Base-by-base conservation (phyloP, 2,797 vertebrate species). In the Coregonus suidteri region DNA sequence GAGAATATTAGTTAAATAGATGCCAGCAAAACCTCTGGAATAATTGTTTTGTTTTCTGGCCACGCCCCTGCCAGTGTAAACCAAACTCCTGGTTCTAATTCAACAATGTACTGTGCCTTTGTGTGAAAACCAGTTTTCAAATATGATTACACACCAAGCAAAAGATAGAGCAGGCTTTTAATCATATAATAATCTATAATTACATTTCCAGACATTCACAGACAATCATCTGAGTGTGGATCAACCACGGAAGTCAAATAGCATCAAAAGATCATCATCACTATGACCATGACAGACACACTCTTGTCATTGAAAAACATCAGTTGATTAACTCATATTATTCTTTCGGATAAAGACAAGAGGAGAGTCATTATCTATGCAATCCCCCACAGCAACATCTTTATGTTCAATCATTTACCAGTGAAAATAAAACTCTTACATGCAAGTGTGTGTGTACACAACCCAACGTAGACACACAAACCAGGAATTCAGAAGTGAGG, bases 201-300 rank as follows among this genome's bases (percentile, higher is more conserved):
- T 83, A 91, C 88, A 89, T 79, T 84, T 71, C 89, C 83, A 91
- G 84, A 93, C 85, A 92, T 84, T 81, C 81, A 37, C 79, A 85
- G 83, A 93, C 85, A 85, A 85, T 82, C 77, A 80, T 84, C 4
- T 80, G 74, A 84, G 79, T 74, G 82, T 59, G 82, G 77, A 73
- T 80, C 70, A 41, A 80, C 77, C 75, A 80, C 80, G 51, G 59
- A 67, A 79, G 30, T 68, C 34, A 68, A 15, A 16, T 78, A 79
- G 75, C 74, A 75, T 83, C 79, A 74, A 47, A 11, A 47, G 41
- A 47, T 47, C 41, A 11, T 62, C 53, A 77, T 76, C 53, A 81
- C 75, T 62, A 85, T 81, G 77, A 81, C 75, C 62, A 86, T 81
- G 77, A 75, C 66, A 85, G 73, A 74, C 81, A 73, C 74, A 79